These are phyloP conservation scores for Tipula lateralis DNA, from an alignment of 2,888 invertebrate genomes.

Conservation along the genomic window DNA sequence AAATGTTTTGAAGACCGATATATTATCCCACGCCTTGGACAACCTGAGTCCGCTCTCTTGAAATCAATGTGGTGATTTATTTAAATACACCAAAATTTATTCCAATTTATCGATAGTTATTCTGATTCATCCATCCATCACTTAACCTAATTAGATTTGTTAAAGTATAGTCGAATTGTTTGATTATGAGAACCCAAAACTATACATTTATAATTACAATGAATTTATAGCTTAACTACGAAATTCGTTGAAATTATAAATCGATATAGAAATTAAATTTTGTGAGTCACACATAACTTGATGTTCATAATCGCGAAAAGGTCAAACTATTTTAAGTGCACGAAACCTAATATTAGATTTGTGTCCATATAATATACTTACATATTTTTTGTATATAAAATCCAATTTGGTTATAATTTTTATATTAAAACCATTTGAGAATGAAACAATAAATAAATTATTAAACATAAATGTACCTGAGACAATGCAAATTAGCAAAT, in stretches of 20 bases:
- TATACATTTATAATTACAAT: background rate
- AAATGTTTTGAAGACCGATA: no score
- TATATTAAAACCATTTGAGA: background rate
- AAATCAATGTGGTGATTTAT: no score
- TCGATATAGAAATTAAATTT: background rate
- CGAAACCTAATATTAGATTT: background rate
- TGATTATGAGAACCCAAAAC: background rate
- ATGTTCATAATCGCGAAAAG: background rate
- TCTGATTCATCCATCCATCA: background rate
- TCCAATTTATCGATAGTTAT: no score
- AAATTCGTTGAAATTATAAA: background rate
- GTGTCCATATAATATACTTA: background rate
- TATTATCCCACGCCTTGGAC: no score
- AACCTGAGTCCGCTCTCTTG: no score
- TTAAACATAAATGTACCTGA: background rate
- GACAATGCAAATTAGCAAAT: background rate
- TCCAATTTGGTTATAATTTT: background rate
- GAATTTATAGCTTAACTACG: background rate
- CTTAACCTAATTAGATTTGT: background rate
- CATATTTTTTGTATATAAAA: background rate
- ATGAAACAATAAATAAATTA: background rate
- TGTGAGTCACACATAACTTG: background rate
- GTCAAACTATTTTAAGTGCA: background rate
- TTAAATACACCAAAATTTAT: no score
- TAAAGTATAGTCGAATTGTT: background rate